Evolutionary conservation across 2,888 invertebrate genomes (phyloP).

Genomic region (Thymelicus acteon): DNA sequence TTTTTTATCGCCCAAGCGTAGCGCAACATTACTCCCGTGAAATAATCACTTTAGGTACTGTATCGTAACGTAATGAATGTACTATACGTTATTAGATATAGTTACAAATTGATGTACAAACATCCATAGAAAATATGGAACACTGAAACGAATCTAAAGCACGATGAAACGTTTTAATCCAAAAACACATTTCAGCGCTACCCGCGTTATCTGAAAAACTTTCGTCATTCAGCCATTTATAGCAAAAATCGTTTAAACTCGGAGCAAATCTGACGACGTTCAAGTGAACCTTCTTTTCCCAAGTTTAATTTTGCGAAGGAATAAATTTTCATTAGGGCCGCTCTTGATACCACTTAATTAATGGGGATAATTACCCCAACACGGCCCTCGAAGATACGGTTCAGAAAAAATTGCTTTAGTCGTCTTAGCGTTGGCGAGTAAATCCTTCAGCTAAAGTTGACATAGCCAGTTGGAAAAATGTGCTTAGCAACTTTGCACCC

Average conservation of each 20-base stretch:
- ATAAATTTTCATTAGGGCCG: slow-evolving; percentile 77
- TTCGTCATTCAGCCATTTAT: slow-evolving; percentile 22
- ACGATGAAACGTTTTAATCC: slow-evolving; percentile 2
- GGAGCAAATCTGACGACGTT: slow-evolving; percentile 43
- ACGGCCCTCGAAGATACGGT: slow-evolving; percentile 35
- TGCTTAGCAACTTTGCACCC: background rate
- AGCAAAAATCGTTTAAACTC: slow-evolving; percentile 39
- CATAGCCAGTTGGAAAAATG: slow-evolving; percentile 4
- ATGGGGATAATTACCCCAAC: slow-evolving; percentile 68
- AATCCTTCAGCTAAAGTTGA: slow-evolving; percentile 15
- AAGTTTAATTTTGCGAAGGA: slow-evolving; percentile 65
- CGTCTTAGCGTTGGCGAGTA: slow-evolving; percentile 21
- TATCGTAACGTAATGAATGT: no score
- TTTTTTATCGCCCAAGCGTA: no score
- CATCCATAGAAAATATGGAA: background rate
- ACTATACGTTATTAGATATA: no score
- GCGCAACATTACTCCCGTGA: no score
- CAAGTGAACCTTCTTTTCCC: slow-evolving; percentile 53
- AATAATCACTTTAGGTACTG: no score
- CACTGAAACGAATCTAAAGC: background rate
- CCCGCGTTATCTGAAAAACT: slow-evolving; percentile 32
- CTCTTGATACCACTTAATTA: slow-evolving; percentile 70
- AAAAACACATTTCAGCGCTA: slow-evolving; percentile 15
- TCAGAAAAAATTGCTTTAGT: slow-evolving; percentile 22
- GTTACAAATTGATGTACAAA: background rate